Base-by-base conservation (phyloP, 1,140 invertebrate genomes). In the Drosophila kurseongensis region DNA sequence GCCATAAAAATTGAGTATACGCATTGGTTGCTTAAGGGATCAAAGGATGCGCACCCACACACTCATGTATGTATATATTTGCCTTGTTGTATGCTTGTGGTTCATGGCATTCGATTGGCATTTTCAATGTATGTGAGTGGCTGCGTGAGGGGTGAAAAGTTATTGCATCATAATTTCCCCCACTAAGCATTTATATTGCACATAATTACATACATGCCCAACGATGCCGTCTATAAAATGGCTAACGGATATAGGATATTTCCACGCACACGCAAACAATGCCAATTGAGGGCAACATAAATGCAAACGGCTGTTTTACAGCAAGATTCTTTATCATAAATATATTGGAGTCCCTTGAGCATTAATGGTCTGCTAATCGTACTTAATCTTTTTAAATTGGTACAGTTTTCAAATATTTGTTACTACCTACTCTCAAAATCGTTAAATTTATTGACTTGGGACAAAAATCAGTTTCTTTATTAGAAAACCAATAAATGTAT, bases 1-100 rank as follows among this genome's bases (percentile, higher is more conserved):
- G 80, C 82, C 71, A 82, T 86, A 86, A 86, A 86, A 86, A 88
- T 88, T 85, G 78, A 88, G 83, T 82, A 78, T 86, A 82, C 82
- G 83, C 79, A 86, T 67, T 86, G 83, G 68, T 82, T 82, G 67
- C 82, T 88, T 76, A 88, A 78, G 67, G 78, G 82, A 82, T 86
- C 82, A 86, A 66, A 57, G 73, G 69, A 69, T 71, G 32, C 50
- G 29, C 51, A 48, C 47, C 35, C 14, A 41, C 8, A 16, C 75
- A 40, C 32, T 36, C 23, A 35, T 27, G 59, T 60, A 35, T 27
- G 59, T 60, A 47, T 56, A 45, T 44, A 47, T 47, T 13, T 35
- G 12, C 40, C 18, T 45, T 45, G 12, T 14, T 57, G 36, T 48
- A n/a, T 23, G 41, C 38, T 41, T 72, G 18, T 72, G 40, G 36